Evolutionary conservation across 2,888 invertebrate genomes (phyloP).

Genomic region (Ceriagrion tenellum): DNA sequence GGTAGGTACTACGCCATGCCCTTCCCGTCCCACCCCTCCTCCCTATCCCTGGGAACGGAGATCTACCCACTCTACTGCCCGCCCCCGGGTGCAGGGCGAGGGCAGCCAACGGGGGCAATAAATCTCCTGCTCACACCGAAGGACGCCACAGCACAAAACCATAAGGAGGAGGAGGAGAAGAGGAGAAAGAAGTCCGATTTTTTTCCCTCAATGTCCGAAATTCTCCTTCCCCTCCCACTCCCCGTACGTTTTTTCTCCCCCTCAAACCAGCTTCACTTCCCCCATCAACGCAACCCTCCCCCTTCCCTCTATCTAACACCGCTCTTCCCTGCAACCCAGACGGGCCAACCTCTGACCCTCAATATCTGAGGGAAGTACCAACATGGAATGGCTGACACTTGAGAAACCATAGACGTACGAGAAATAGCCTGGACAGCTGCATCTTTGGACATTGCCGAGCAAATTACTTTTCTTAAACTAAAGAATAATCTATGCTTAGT

Average conservation of each 20-base stretch:
- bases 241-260: neutral
- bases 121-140: neutral
- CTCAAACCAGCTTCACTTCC: too few relatives aligned
- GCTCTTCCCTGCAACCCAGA: neutral
- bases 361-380: too few relatives aligned
- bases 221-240: neutral
- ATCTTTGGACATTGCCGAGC: too few relatives aligned
- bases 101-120: neutral
- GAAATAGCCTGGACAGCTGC: too few relatives aligned
- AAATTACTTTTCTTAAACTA: too few relatives aligned
- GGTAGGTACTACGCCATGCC: neutral
- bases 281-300: neutral
- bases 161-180: neutral
- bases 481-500: too few relatives aligned
- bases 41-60: neutral
- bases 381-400: too few relatives aligned
- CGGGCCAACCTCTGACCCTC: neutral
- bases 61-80: neutral
- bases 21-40: neutral
- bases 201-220: slow-evolving; percentile 1
- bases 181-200: slow-evolving; percentile 7
- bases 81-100: neutral
- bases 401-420: too few relatives aligned
- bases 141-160: neutral
- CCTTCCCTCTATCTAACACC: neutral